Percentiles rank a stretch among this genome's conserved stretches.
Evolutionary conservation across 2,797 vertebrate species (phyloP).

Genomic region (Thripadectes ignobilis): DNA sequence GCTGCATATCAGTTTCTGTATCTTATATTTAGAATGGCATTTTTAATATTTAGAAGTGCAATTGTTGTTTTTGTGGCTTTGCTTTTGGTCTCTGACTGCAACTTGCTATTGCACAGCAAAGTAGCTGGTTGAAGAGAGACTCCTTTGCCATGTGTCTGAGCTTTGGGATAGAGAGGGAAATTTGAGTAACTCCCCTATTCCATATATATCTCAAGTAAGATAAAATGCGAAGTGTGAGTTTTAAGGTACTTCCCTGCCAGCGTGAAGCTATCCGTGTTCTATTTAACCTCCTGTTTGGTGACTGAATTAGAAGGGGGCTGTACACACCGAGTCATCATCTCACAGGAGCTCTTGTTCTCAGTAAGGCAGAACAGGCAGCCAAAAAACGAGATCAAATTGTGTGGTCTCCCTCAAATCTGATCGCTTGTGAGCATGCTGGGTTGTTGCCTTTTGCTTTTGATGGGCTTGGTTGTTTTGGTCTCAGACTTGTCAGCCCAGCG

Average conservation of each 20-base stretch:
- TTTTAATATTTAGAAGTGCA: not conserved
- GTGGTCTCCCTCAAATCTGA: not conserved
- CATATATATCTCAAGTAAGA: not conserved
- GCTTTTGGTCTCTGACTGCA: not conserved
- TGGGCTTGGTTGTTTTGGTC: not conserved
- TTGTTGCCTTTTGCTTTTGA: not conserved
- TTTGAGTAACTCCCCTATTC: not conserved
- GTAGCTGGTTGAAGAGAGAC: not conserved
- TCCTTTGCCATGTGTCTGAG: not conserved
- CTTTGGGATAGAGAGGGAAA: not conserved
- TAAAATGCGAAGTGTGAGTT: not conserved
- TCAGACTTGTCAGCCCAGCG: not conserved
- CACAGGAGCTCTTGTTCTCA: not conserved
- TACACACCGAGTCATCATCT: not conserved
- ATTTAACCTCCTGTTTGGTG: not conserved
- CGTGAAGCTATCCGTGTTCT: not conserved
- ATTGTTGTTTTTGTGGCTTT: not conserved
- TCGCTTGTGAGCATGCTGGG: not conserved
- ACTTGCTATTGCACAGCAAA: not conserved
- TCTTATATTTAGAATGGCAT: not conserved
- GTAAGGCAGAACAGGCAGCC: not conserved
- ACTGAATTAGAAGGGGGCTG: not conserved
- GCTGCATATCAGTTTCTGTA: not conserved
- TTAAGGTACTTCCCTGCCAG: not conserved
- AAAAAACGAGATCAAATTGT: not conserved